Percentiles rank a stretch among this genome's conserved stretches.
These are phyloP conservation scores for Cryptoblepharus egeriae DNA, from an alignment of 2,797 vertebrate species.

Conservation along the genomic window DNA sequence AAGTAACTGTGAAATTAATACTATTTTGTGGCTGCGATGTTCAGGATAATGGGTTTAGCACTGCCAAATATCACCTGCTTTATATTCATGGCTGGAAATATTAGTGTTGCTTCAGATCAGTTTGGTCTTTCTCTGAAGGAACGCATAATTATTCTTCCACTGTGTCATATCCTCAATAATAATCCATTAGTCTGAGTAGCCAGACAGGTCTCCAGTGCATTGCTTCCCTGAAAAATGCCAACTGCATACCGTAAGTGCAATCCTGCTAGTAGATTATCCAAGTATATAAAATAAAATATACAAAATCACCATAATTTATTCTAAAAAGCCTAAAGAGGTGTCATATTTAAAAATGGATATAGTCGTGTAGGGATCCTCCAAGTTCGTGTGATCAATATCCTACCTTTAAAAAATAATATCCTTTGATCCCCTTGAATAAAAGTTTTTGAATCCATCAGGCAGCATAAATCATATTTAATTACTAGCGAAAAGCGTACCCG, in stretches of 20 bases:
- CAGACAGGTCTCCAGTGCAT: constrained; percentile 37
- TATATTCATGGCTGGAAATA: constrained; percentile 16
- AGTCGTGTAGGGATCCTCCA: background rate
- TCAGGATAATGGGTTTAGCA: constrained; percentile 21
- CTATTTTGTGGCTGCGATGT: background rate
- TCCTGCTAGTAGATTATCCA: constrained; percentile 32
- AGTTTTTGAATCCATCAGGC: constrained; percentile 15
- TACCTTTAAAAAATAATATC: constrained; percentile 18
- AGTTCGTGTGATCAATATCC: constrained; percentile 26
- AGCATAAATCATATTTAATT: constrained; percentile 22
- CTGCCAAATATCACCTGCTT: background rate
- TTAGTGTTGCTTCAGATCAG: background rate
- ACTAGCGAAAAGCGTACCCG: too few relatives aligned
- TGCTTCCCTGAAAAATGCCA: constrained; percentile 40
- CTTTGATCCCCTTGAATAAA: constrained; percentile 16
- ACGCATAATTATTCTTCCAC: constrained; percentile 48
- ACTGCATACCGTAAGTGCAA: constrained; percentile 36
- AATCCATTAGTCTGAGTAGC: constrained; percentile 43
- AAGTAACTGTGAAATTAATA: constrained; percentile 13
- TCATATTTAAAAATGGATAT: constrained; percentile 42
- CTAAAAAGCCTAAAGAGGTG: background rate
- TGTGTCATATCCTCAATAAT: constrained; percentile 37
- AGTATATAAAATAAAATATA: constrained; percentile 33
- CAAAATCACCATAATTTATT: constrained; percentile 42
- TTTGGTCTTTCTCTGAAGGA: constrained; percentile 44